phyloP scores from a whole-genome alignment of 2,888 invertebrate species.

The Macaria liturata region DNA sequence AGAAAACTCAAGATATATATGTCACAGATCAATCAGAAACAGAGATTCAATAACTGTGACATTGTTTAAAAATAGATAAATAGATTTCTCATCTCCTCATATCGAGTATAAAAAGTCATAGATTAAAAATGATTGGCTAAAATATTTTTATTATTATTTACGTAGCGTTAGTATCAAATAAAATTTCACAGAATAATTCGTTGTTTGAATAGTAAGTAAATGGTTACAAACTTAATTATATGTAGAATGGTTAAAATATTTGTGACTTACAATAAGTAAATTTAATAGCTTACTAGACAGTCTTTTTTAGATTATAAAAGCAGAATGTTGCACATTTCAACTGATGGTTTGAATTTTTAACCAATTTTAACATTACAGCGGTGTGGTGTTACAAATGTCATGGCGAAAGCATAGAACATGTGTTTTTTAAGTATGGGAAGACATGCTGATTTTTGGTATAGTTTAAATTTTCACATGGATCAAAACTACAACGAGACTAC shows the following conservation, averaged over 20 bases:
- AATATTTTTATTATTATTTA: slow-evolving; percentile 29
- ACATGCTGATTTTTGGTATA: slow-evolving; percentile 6
- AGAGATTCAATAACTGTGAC: slow-evolving; percentile 46
- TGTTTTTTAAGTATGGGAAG: slow-evolving; percentile 1
- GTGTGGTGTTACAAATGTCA: slow-evolving; percentile 21
- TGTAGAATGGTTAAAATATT: slow-evolving; percentile 66
- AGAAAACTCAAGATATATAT: neutral
- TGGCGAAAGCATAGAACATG: slow-evolving; percentile 14
- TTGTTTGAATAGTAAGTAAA: slow-evolving; percentile 65
- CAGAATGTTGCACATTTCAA: slow-evolving; percentile 22
- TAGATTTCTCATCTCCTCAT: slow-evolving; percentile 16
- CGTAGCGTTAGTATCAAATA: slow-evolving; percentile 44
- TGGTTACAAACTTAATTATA: slow-evolving; percentile 62
- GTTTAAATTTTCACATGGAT: neutral
- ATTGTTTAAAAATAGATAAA: slow-evolving; percentile 14
- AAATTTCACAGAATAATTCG: slow-evolving; percentile 73
- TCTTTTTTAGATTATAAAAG: slow-evolving; percentile 69
- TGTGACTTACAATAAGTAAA: slow-evolving; percentile 80
- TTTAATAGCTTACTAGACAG: slow-evolving; percentile 81
- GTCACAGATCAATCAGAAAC: slow-evolving; percentile 16
- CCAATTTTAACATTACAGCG: slow-evolving; percentile 1
- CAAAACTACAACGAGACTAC: too few relatives aligned
- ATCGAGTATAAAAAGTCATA: slow-evolving; percentile 20
- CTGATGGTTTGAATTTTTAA: slow-evolving; percentile 10
- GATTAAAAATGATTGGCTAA: slow-evolving; percentile 47